These are phyloP conservation scores for Zaprionus bogoriensis DNA, from an alignment of 2,888 invertebrate genomes.

Conservation along the genomic window DNA sequence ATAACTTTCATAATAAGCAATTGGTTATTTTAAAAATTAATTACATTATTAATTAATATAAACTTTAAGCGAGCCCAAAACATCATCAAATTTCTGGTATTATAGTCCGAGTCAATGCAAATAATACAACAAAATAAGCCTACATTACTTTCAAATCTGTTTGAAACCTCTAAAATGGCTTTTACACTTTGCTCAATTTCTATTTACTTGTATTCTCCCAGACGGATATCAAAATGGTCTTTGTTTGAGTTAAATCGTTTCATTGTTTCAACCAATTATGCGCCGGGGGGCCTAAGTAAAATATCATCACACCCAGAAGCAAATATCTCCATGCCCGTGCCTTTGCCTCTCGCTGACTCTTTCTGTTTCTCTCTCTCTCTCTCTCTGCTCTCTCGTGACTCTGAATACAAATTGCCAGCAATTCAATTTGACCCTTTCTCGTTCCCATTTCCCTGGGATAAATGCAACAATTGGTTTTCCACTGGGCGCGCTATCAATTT, in stretches of 20 bases:
- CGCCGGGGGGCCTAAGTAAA: slow-evolving; percentile 28
- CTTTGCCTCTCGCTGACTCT: background rate
- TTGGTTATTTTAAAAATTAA: too few species aligned
- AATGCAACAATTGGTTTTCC: slow-evolving; percentile 59
- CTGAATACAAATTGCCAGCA: slow-evolving; percentile 55
- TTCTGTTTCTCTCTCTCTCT: background rate
- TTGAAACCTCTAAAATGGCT: background rate
- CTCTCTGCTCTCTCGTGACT: too few species aligned
- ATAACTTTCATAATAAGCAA: too few species aligned
- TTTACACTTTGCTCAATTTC: background rate
- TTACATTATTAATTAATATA: too few species aligned
- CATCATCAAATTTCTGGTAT: too few species aligned
- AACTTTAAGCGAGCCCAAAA: too few species aligned
- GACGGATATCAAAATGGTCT: background rate
- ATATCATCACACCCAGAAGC: slow-evolving; percentile 24
- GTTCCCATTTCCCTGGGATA: background rate
- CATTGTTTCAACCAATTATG: slow-evolving; percentile 43
- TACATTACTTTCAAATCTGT: background rate
- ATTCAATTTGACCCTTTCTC: slow-evolving; percentile 50
- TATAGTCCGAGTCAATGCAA: background rate
- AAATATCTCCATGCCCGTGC: slow-evolving; percentile 12
- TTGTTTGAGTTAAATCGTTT: slow-evolving; percentile 8
- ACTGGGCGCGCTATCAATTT: slow-evolving; percentile 41
- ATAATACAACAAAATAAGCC: background rate
- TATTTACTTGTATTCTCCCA: background rate